Evolutionary conservation across 2,797 vertebrate species (phyloP).

Genomic region (Morus bassanus): DNA sequence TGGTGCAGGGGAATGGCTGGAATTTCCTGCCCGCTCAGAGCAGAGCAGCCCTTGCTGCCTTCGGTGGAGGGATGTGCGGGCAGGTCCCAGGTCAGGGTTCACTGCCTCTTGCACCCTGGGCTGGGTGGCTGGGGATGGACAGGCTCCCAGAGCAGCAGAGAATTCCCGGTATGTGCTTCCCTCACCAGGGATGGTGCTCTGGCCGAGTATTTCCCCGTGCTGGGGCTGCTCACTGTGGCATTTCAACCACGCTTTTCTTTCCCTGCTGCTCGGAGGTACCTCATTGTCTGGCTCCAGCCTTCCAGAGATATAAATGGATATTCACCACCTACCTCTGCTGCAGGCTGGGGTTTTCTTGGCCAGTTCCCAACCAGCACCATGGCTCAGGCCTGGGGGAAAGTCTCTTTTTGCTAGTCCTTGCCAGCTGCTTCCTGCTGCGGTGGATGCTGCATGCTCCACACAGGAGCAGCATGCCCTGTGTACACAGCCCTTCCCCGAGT

Average conservation of each 20-base stretch:
- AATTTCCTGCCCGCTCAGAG: slow-evolving; percentile 29
- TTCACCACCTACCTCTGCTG: neutral
- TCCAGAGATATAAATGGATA: rapidly evolving
- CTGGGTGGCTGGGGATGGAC: neutral
- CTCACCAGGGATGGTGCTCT: rapidly evolving
- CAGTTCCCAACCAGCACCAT: neutral
- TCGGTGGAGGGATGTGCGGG: neutral
- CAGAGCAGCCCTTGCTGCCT: neutral
- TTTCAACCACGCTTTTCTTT: neutral
- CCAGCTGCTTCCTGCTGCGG: neutral
- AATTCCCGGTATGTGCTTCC: neutral
- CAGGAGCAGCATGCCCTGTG: neutral
- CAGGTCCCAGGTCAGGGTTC: neutral
- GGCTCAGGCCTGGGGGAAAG: neutral
- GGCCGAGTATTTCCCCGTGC: rapidly evolving
- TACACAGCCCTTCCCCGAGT: neutral
- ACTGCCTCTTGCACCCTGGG: neutral
- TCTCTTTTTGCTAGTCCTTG: neutral
- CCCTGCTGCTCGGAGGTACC: neutral
- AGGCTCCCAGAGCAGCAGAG: rapidly evolving
- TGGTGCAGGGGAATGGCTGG: neutral
- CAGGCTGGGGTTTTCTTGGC: neutral
- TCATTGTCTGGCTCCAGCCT: neutral
- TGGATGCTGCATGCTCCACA: neutral
- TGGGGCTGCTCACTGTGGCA: rapidly evolving